Base-by-base conservation (phyloP, 2,888 invertebrate species). In the Parochlus steinenii region DNA sequence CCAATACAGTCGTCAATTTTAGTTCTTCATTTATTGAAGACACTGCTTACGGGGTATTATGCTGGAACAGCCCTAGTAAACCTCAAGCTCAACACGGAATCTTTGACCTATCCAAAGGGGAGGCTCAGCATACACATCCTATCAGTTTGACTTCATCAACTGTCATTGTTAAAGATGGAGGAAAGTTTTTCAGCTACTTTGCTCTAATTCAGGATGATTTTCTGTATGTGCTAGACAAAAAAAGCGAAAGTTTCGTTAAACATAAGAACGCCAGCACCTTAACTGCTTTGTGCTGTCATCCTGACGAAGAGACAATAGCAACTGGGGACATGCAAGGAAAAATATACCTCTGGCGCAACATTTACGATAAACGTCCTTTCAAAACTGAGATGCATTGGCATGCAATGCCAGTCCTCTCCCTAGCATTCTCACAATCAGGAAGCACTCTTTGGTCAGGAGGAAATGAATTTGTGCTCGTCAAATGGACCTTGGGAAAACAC, bases 381-480 rank as follows among this genome's bases (percentile, higher is more conserved):
- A 58, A 65, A 47, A 57, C 67, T 2, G 52, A 67, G 2, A 70
- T 67, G 47, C 82, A 83, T 51, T 85, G 85, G 85, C 85, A 85
- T 55, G 69, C 73, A 4, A 61, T 79, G 31, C 66, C 73, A 20
- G 72, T 82, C 1, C 62, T 64, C 28, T 69, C 74, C 48, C 50
- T 85, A 11, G 58, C 62, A 2, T 83, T 81, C 48, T 72, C 80
- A 8, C 46, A 50, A 3, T 45, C 55, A 54, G 81, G 81, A 14
- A 67, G 68, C 7, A 64, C 69, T 43, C 66, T 85, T 50, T 74
- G 72, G 46, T 78, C 78, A 45, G 80, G 81, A 6, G 85, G 79
- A n/a, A 64, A 65, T 30, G 86, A 86, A 53, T 66, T 71, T 47
- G 80, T 80, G 1, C 53, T 86, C 33, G 81, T 85, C 0, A 75